These are phyloP conservation scores for Steinernema khuongi DNA, from an alignment of 1,140 invertebrate genomes.

Conservation along the genomic window DNA sequence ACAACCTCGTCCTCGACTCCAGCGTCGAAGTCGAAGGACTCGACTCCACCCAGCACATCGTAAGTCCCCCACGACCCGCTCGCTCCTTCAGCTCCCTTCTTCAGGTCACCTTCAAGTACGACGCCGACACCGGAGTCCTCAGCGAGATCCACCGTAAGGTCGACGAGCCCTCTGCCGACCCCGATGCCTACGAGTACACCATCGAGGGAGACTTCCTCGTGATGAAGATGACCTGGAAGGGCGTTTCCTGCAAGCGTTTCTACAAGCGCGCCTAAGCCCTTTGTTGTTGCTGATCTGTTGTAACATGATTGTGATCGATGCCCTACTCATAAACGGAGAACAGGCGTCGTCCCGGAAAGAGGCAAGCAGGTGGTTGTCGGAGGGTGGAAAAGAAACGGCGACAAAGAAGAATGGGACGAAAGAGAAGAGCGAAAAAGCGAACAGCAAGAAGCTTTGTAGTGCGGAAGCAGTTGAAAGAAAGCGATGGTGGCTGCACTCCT, in stretches of 20 bases:
- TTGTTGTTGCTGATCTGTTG: conserved; percentile 13
- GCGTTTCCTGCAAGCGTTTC: conserved; percentile 32
- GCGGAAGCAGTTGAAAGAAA: too few relatives aligned
- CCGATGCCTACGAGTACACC: conserved; percentile 39
- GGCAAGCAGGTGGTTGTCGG: too few relatives aligned
- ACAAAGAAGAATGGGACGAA: too few relatives aligned
- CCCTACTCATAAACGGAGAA: too few relatives aligned
- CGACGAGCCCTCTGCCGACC: conserved; percentile 32
- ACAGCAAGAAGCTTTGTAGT: too few relatives aligned
- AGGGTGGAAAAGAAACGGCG: too few relatives aligned
- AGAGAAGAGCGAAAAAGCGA: too few relatives aligned
- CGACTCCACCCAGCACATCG: background rate
- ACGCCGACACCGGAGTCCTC: conserved; percentile 18
- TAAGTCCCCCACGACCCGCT: background rate
- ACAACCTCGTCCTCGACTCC: background rate
- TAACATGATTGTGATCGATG: too few relatives aligned
- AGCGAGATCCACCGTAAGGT: conserved; percentile 33
- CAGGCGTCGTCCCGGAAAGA: too few relatives aligned
- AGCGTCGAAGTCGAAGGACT: background rate
- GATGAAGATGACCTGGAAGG: conserved; percentile 33
- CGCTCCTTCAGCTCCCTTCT: conserved; percentile 6
- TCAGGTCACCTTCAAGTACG: conserved; percentile 48
- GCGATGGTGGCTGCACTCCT: too few relatives aligned
- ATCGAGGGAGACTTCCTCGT: conserved; percentile 35
- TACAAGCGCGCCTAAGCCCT: conserved; percentile 28